These are phyloP conservation scores for Enteromius unitaeniatus DNA, from an alignment of 2,797 vertebrate genomes.

Conservation along the genomic window DNA sequence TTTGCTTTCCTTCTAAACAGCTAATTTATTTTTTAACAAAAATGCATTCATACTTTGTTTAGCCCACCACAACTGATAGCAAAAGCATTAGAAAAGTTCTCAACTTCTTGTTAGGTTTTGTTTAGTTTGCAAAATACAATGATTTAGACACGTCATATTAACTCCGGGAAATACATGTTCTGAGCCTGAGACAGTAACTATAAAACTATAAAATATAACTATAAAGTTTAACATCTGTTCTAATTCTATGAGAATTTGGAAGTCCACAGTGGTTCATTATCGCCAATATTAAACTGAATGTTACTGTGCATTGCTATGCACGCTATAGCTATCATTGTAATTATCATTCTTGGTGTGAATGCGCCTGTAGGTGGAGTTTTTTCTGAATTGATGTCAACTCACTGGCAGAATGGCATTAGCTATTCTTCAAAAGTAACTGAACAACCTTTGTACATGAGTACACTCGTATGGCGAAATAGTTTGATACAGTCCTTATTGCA, in stretches of 20 bases:
- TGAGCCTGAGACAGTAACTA: neutral
- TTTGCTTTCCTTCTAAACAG: neutral
- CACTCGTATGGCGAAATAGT: slow-evolving; percentile 59
- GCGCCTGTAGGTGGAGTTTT: slow-evolving; percentile 62
- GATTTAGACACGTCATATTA: no score
- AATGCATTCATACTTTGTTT: neutral
- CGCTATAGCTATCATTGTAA: neutral
- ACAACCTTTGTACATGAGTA: slow-evolving; percentile 67
- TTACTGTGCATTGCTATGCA: neutral
- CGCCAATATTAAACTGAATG: neutral
- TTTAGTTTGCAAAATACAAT: neutral
- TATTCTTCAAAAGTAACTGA: slow-evolving; percentile 69
- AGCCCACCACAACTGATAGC: neutral
- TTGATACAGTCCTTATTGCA: slow-evolving; percentile 44
- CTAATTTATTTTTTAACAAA: neutral
- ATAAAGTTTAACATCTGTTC: neutral
- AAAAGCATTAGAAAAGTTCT: neutral
- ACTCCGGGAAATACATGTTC: no score
- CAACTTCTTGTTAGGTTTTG: neutral
- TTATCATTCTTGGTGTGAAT: slow-evolving; percentile 24
- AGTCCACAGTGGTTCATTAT: neutral
- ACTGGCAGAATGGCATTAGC: slow-evolving; percentile 65
- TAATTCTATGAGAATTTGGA: neutral
- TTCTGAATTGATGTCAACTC: slow-evolving; percentile 69
- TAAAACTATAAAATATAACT: no score